phyloP scores from a whole-genome alignment of 2,888 invertebrate species.

The Lomographa bimaculata region DNA sequence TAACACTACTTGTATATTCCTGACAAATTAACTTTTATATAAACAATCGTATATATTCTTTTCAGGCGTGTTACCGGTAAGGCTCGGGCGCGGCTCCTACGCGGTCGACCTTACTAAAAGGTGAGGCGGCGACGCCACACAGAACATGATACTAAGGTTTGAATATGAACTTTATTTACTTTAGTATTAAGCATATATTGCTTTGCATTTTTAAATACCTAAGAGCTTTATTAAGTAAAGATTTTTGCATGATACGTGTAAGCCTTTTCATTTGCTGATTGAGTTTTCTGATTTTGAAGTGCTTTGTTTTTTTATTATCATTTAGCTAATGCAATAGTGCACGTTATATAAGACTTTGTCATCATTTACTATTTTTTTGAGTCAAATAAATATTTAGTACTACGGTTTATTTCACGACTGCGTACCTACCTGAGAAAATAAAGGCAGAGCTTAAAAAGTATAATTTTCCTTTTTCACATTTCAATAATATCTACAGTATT shows the following conservation, averaged over 20 bases:
- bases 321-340: too few species aligned
- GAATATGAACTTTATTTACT: conserved; percentile 67
- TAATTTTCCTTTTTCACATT: too few species aligned
- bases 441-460: too few species aligned
- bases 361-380: too few species aligned
- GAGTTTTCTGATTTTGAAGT: conserved; percentile 15
- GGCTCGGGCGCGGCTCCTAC: conserved; percentile 72
- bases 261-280: conserved; percentile 23
- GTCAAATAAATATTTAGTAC: too few species aligned
- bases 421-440: too few species aligned
- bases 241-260: conserved; percentile 17
- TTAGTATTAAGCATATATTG: conserved; percentile 30
- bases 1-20: too few species aligned
- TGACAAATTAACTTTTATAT: too few species aligned
- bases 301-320: conserved; percentile 9
- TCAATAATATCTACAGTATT: too few species aligned
- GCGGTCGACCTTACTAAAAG: conserved; percentile 82
- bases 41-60: conserved; percentile 34
- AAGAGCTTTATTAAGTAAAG: conserved; percentile 11
- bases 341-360: too few species aligned
- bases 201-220: conserved; percentile 2
- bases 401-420: too few species aligned
- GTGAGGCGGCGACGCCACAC: conserved; percentile 80
- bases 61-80: conserved; percentile 71
- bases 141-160: conserved; percentile 83